These are phyloP conservation scores for Lysandra bellargus DNA, from an alignment of 2,888 invertebrate species.

Conservation along the genomic window DNA sequence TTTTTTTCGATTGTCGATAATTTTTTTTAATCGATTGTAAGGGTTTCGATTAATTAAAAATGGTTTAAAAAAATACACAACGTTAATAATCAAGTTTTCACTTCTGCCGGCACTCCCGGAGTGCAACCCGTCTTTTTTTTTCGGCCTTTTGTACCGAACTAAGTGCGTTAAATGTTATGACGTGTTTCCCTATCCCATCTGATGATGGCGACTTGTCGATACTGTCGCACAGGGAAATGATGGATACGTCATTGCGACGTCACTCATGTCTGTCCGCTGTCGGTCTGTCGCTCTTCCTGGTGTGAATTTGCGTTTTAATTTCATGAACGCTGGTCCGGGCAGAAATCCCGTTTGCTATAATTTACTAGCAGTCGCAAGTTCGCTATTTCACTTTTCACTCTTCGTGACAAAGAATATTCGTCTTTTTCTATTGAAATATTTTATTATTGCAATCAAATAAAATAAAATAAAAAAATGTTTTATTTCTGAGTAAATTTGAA, in stretches of 20 bases:
- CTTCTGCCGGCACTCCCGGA: no score
- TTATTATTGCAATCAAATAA: no score
- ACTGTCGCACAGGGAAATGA: background rate
- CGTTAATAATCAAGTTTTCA: no score
- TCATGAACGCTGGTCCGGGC: background rate
- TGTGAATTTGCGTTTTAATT: slow-evolving; percentile 5
- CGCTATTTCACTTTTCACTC: background rate
- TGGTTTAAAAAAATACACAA: no score
- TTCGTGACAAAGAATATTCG: background rate
- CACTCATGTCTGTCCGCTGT: background rate
- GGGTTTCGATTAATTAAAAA: no score
- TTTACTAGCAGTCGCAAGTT: background rate
- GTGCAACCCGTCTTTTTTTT: no score
- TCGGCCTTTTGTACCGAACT: background rate
- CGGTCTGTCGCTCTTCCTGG: background rate
- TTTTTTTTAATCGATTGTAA: no score
- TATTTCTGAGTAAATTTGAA: no score
- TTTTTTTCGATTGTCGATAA: no score
- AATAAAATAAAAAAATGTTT: no score
- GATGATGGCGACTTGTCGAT: background rate
- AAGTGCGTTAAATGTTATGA: background rate
- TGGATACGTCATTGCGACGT: background rate
- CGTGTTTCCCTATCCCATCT: background rate
- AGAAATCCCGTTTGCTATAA: background rate
- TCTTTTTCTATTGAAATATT: no score